Evolutionary conservation across 1,140 invertebrate genomes (phyloP), one percentile per base, ranked within the genome.

Genomic region (Melanaphis sacchari): DNA sequence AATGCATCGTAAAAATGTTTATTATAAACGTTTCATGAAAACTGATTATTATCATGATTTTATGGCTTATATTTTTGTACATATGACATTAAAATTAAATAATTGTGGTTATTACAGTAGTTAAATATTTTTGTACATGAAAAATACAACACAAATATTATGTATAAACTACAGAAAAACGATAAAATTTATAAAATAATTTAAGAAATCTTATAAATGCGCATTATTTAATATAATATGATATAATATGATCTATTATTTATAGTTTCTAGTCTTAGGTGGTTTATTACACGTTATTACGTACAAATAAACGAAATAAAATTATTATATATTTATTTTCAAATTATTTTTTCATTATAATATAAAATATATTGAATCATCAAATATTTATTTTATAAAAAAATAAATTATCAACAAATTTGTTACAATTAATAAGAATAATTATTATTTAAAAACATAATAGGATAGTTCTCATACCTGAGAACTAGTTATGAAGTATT

Each of bases 1-100:
- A 40, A 43, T 85, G 84, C 31, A 85, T n/a, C 38, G 84, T 43
- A 85, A 85, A 43, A 85, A 85, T 43, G 84, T 85, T 84, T 84
- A 41, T 84, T 43, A 85, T 43, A 41, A 46, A 85, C 46, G 31
- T 31, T 31, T 31, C 41, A 9, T 40, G 40, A 4, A 43, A 41
- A 41, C 5, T 43, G 41, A 41, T 85, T n/a, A 5, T 11, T n/a
- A n/a, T 31, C 24, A 15, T n/a, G 24, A 41, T 5, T 41, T 85
- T 46, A 84, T 84, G 59, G n/a, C 59, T 76, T 76, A 18, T 52
- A 24, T 24, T n/a, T n/a, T n/a, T 59, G 8, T n/a, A 66, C 31
- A 18, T 66, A n/a, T 76, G 59, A 76, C n/a, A 76, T 76, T 76
- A 76, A 76, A 76, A n/a, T n/a, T 76, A 76, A 76, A 76, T 21